Conservation (phyloP, 2,797 vertebrate species). For the Pantherophis vulpinus region DNA sequence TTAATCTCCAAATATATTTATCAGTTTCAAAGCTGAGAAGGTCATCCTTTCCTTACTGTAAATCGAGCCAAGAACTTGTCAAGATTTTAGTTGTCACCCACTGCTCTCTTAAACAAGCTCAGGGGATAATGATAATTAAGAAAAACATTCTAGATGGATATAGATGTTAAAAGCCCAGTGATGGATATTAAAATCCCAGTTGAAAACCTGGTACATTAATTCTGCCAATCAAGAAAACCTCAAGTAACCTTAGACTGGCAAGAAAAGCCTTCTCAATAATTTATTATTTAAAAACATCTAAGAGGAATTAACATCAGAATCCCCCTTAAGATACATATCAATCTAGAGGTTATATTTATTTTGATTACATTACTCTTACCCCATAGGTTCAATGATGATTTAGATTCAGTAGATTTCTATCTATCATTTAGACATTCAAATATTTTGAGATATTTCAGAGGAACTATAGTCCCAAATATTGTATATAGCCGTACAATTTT, state of each 20-base stretch:
- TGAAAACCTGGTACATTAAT: background rate
- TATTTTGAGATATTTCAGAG: background rate
- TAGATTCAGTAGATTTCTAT: background rate
- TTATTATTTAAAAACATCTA: background rate
- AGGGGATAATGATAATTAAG: background rate
- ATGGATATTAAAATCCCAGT: background rate
- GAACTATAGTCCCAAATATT: background rate
- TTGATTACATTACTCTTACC: background rate
- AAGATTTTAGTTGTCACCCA: background rate
- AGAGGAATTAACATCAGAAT: background rate
- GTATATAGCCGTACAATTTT: background rate
- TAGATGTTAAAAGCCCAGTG: background rate
- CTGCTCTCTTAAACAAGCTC: background rate
- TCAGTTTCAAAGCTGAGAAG: background rate
- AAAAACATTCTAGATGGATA: background rate
- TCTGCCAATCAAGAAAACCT: background rate
- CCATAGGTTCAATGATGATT: background rate
- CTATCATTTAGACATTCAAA: background rate
- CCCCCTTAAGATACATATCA: background rate
- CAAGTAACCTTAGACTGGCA: background rate
- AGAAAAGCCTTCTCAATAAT: background rate
- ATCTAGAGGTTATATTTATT: background rate
- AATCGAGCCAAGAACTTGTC: background rate
- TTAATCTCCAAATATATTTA: background rate
- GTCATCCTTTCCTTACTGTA: background rate